Base-by-base conservation (phyloP, 1,140 invertebrate genomes). In the Bombus pascuorum region DNA sequence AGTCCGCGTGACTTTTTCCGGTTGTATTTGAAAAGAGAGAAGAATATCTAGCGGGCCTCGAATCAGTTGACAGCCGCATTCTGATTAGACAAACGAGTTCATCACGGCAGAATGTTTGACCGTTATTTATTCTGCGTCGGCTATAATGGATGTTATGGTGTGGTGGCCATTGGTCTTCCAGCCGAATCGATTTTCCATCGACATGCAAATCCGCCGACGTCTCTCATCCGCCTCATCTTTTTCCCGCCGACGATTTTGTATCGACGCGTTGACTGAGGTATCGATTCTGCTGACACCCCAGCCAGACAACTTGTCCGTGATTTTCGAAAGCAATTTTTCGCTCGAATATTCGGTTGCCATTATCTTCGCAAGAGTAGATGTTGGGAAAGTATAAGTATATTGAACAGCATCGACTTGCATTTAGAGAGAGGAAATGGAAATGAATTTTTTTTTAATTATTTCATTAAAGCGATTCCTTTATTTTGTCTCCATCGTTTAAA, bases 151-250 rank as follows among this genome's bases (percentile, higher is more conserved):
- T 80, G 83, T 80, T 81, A 79, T 76, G 28, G 53, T 42, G 25
- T 42, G 25, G 15, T 47, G 57, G 57, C 42, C 77, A 80, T 85
- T 77, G 68, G 83, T 85, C 68, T 85, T 71, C 25, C 76, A 32
- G 32, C 1, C 71, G 39, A 79, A 86, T 81, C 84, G 84, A 86
- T 86, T 86, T 86, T 74, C 79, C 84, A 86, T 86, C 79, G 84
- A 44, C 70, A 86, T 86, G 84, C 79, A 81, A 86, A 81, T 86
- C 47, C 84, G 83, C 32, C 77, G 57, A 72, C 57, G 68, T 85
- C 53, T 72, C 83, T 85, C 83, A 47, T 39, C 53, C 42, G 39
- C 76, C 53, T 80, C 77, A 62, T 79, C 68, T 85, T 72, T 80
- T 62, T 66, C 57, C 57, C 57, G 53, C 70, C 32, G 0, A 37